A percentile compares a stretch with the other conserved stretches of the same genome.
Evolutionary conservation across 2,113 vertebrate genomes (phyloP).

Genomic region (Aegotheles bennettii): DNA sequence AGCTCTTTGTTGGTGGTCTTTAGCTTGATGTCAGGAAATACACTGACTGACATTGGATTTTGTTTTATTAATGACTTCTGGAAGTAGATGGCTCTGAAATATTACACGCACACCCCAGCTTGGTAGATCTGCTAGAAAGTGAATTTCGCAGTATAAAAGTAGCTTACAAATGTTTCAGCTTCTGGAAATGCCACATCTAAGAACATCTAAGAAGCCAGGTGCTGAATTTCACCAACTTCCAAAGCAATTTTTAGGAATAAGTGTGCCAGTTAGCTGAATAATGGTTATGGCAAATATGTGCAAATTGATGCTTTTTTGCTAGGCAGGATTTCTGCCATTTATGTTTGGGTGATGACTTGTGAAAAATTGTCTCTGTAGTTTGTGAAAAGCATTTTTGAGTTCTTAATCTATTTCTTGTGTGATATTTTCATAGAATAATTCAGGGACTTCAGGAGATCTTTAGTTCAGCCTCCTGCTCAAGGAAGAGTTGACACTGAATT

Average conservation of each 20-base stretch:
- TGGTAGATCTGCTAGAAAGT: neutral
- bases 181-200: neutral
- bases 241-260: neutral
- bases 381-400: neutral
- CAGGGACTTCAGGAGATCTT: neutral
- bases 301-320: neutral
- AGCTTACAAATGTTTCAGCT: neutral
- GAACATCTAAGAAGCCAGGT: neutral
- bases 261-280: neutral
- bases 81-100: neutral
- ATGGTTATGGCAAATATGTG: neutral
- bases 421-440: neutral
- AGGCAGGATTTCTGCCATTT: neutral
- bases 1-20: neutral
- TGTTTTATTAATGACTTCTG: neutral
- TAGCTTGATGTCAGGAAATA: neutral
- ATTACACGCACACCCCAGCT: too few relatives aligned
- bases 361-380: neutral
- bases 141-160: neutral
- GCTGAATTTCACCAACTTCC: neutral
- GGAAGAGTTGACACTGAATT: neutral
- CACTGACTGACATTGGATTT: neutral
- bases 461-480: neutral
- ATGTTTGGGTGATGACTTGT: neutral
- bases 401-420: neutral